Evolutionary conservation across 2,113 vertebrate species (phyloP), one percentile per base, ranked within the genome.

Genomic region (Pontoporia blainvillei): DNA sequence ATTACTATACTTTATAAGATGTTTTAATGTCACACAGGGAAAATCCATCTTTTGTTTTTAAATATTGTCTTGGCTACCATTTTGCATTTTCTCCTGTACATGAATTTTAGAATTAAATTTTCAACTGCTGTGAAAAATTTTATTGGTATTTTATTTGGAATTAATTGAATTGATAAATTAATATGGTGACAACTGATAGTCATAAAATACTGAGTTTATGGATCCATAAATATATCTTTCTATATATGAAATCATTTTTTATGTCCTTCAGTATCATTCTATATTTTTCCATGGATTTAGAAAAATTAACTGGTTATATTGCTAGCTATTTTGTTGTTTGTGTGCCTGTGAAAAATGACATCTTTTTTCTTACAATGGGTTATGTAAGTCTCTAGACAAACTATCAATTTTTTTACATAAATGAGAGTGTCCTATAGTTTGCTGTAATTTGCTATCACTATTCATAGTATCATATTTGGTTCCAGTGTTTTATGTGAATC

Each of bases 21-120:
- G 52, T 87, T 96, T 95, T 87, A 78, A 86, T 61, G 79, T 85
- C 39, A 78, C 36, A 86, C 21, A 66, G 76, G 20, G 21, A 95
- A 94, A 95, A 67, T 73, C 21, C 17, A 84, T 90, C 41, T 64
- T 88, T 85, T 90, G 61, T 84, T 94, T 94, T 90, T 54, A 87
- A 93, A 36, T 61, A 49, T 69, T 87, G 20, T n/a, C 64, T 83
- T 69, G n/a, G 31, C 36, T 46, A 75, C n/a, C 36, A 76, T 31
- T 86, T 54, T 62, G n/a, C 23, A 57, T 66, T 62, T 76, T 90
- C 29, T 82, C 20, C 71, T 66, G 31, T 46, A 62, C 0, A 14
- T 85, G 8, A 79, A 87, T 67, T 94, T 87, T 73, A 88, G 5
- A 85, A 81, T 46, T 67, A 73, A 25, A 76, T 27, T 72, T 97